A percentile compares a stretch with the other conserved stretches of the same genome.
Conservation (phyloP, 2,113 vertebrate species). For the Heterocephalus glaber region DNA sequence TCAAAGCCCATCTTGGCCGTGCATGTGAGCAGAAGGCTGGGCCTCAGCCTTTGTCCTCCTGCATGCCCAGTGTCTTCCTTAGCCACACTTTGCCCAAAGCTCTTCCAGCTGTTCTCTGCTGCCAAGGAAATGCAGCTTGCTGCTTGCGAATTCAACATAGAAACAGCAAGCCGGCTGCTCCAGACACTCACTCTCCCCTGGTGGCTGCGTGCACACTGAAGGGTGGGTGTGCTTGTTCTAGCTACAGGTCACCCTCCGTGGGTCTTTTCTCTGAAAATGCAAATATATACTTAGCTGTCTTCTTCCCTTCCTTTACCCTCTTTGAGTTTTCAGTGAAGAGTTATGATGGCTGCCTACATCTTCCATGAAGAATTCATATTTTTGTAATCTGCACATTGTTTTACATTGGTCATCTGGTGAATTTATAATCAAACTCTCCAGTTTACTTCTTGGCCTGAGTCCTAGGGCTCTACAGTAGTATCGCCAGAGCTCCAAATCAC, state of each 20-base stretch:
- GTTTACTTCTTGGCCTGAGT: constrained; percentile 9
- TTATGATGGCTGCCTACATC: not conserved
- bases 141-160: not conserved
- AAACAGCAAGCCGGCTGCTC: not conserved
- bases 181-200: not conserved
- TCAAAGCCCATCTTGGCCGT: not conserved
- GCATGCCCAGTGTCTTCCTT: not conserved
- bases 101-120: not conserved
- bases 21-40: too few relatives aligned
- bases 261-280: not conserved
- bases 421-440: not conserved
- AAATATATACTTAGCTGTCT: not conserved
- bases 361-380: not conserved
- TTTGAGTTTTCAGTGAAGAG: constrained; percentile 5
- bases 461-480: not conserved
- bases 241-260: not conserved
- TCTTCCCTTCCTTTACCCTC: not conserved
- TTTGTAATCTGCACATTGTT: not conserved
- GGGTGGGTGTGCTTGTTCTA: not conserved
- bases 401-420: not conserved
- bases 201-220: not conserved
- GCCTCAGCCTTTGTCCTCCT: not conserved
- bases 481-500: not conserved
- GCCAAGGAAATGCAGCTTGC: constrained; percentile 11
- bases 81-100: not conserved